Percentiles rank a stretch among this genome's conserved stretches.
Conservation (phyloP, 1,140 invertebrate species). For the Argopecten irradians region DNA sequence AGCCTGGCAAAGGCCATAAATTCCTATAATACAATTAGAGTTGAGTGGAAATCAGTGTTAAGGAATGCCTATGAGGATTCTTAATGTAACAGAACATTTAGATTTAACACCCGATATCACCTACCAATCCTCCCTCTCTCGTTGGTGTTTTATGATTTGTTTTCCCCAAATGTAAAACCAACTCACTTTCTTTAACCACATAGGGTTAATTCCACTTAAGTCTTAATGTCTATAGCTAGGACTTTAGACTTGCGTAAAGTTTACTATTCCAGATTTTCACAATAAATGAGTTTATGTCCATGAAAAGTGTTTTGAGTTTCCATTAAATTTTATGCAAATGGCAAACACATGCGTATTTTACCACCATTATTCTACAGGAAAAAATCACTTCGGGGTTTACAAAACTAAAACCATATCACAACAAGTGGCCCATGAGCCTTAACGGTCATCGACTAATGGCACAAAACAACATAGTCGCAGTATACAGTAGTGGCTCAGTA, state of each 20-base stretch:
- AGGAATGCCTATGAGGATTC: neutral
- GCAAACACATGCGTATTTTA: neutral
- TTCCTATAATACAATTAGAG: neutral
- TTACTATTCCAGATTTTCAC: neutral
- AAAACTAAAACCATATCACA: too few relatives aligned
- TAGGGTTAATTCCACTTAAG: neutral
- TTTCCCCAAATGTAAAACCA: neutral
- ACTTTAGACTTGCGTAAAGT: neutral
- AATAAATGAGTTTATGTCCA: neutral
- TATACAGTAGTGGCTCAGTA: too few relatives aligned
- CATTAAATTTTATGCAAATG: neutral
- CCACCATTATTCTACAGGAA: neutral
- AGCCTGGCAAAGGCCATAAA: neutral
- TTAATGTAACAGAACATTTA: neutral
- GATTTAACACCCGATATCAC: neutral
- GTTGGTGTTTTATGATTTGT: neutral
- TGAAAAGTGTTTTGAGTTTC: neutral
- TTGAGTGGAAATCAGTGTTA: neutral
- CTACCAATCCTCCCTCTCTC: neutral
- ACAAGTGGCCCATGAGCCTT: too few relatives aligned
- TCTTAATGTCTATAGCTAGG: neutral
- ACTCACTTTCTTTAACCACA: neutral
- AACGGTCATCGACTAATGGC: too few relatives aligned
- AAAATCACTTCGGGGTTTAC: neutral
- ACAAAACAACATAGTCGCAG: too few relatives aligned